Evolutionary conservation across 2,888 invertebrate species (phyloP), one percentile per base, ranked within the genome.

Genomic region (Spisula solida): DNA sequence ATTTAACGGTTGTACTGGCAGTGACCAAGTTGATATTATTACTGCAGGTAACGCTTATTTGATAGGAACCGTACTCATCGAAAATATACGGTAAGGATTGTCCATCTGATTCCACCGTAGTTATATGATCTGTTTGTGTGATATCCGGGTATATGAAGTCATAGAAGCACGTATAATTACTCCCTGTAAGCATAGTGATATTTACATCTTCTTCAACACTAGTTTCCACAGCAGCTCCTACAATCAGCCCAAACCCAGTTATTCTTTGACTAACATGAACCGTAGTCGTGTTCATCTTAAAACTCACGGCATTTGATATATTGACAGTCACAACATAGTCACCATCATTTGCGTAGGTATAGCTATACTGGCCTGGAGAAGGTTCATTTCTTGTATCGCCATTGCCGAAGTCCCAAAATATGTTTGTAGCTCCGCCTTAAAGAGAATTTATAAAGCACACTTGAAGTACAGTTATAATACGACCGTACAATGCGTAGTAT

Each of bases 341-440:
- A 10, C 95, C 95, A 1, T 88, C 70, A 1, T 82, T n/a, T 14
- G 88, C 34, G 88, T 93, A 96, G 0, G 90, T 87, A 86, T 95
- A 91, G 0, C 78, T 85, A 25, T 55, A 66, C 12, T 51, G 18
- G 34, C 12, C 41, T 5, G 55, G 16, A 18, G 80, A 66, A 41
- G 48, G 29, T 48, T 48, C 70, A n/a, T 8, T 29, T 12, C 75
- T 60, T 25, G 66, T 88, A 1, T 95, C 95, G 0, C 31, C 14
- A 86, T 96, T 95, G 12, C 95, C 96, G 85, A 96, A 94, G 82
- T 94, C 92, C 96, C 96, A 96, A 31, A 89, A 91, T 89, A 95
- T 96, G 34, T 91, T 93, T 6, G 95, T 92, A 85, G 95, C 93
- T 81, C 96, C 96, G 95, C 89, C 25, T 87, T 88, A 51, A 83